These are phyloP conservation scores for Sebastes jordani DNA, from an alignment of 2,797 vertebrate species.

Conservation along the genomic window DNA sequence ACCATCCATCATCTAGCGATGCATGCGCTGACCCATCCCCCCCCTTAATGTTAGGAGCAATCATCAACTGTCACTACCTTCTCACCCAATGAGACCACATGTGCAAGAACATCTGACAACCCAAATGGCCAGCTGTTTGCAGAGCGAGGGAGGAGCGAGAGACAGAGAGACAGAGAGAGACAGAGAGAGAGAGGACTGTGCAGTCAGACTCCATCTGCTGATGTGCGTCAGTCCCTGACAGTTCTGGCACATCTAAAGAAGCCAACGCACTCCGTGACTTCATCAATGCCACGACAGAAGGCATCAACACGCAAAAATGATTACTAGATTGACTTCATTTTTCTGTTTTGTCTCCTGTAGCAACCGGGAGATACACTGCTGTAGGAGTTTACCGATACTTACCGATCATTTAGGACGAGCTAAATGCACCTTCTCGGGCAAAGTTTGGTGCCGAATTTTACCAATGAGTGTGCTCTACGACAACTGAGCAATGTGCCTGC, in stretches of 20 bases:
- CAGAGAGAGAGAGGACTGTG: conserved; percentile 20
- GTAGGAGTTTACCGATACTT: neutral
- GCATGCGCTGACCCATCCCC: neutral
- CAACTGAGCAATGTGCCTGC: neutral
- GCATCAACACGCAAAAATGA: conserved; percentile 32
- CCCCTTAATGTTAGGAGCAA: conserved; percentile 2
- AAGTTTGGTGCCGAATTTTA: neutral
- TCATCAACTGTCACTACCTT: conserved; percentile 17
- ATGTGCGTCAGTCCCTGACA: conserved; percentile 67
- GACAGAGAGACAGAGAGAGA: conserved; percentile 15
- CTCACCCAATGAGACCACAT: conserved; percentile 26
- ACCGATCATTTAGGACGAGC: neutral
- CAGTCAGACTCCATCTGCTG: conserved; percentile 70
- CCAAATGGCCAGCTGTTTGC: conserved; percentile 53
- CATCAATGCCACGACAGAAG: conserved; percentile 47
- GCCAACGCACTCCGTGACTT: conserved; percentile 42
- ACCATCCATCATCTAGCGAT: neutral
- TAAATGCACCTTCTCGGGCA: neutral
- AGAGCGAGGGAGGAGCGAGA: conserved; percentile 29
- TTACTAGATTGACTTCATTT: conserved; percentile 22
- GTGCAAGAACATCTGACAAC: conserved; percentile 30
- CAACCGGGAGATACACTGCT: neutral
- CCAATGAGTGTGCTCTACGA: neutral
- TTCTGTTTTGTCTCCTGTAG: neutral
- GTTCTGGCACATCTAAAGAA: conserved; percentile 57